Conservation (phyloP, 2,888 invertebrate genomes). For the Aplocera efformata region DNA sequence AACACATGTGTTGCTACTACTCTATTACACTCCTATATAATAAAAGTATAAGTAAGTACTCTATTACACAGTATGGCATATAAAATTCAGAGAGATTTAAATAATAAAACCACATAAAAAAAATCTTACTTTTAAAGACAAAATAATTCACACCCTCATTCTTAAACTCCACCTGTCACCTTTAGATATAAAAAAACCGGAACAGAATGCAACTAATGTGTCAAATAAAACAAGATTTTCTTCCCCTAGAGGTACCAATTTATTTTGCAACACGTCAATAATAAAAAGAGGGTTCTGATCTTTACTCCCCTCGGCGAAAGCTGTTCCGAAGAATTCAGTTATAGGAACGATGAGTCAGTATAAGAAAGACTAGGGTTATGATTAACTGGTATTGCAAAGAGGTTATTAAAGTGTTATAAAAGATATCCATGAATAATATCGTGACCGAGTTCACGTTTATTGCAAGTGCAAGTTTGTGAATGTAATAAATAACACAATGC, state of each 20-base stretch:
- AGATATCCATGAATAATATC: too few relatives aligned
- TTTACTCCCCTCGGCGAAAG: constrained; percentile 54
- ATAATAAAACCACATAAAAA: too few relatives aligned
- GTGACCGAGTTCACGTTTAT: too few relatives aligned
- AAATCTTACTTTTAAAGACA: background rate
- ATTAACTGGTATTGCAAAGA: constrained; percentile 15
- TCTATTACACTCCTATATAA: too few relatives aligned
- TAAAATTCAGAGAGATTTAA: too few relatives aligned
- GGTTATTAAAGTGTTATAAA: too few relatives aligned
- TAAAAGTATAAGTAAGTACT: too few relatives aligned
- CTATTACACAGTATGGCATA: too few relatives aligned
- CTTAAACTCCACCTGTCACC: constrained; percentile 24
- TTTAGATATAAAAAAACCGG: constrained; percentile 24
- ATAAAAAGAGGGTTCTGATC: constrained; percentile 61
- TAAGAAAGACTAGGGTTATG: constrained; percentile 12
- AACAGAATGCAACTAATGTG: constrained; percentile 43
- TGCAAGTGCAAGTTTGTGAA: too few relatives aligned
- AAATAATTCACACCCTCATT: constrained; percentile 12
- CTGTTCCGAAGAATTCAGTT: constrained; percentile 46
- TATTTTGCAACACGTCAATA: constrained; percentile 69
- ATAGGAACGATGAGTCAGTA: constrained; percentile 18
- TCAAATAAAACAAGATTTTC: constrained; percentile 63
- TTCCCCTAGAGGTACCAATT: constrained; percentile 64
- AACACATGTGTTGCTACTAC: too few relatives aligned
- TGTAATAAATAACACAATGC: too few relatives aligned